Conservation (phyloP, 2,888 invertebrate genomes). For the Liopterus haemorrhoidalis region DNA sequence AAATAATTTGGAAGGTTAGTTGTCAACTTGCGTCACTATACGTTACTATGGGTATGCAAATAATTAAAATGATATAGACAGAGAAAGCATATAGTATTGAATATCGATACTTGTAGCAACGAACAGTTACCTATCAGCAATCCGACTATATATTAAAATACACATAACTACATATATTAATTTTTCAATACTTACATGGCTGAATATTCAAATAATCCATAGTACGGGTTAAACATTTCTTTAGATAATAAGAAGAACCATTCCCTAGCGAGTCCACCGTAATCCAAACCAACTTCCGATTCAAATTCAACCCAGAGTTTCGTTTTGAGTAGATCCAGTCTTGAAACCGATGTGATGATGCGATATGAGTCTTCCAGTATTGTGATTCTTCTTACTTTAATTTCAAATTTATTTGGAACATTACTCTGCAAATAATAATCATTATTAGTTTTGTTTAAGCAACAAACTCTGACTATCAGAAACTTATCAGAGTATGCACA, state of each 20-base stretch:
- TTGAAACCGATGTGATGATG: conserved; percentile 84
- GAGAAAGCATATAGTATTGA: too few relatives aligned
- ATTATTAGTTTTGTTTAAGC: background rate
- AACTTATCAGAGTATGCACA: too few relatives aligned
- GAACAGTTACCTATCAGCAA: too few relatives aligned
- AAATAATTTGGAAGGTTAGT: too few relatives aligned
- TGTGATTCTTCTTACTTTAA: conserved; percentile 83
- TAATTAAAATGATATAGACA: too few relatives aligned
- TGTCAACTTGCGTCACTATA: too few relatives aligned
- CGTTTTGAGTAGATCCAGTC: conserved; percentile 89
- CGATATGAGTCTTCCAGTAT: conserved; percentile 97
- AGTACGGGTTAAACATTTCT: conserved; percentile 99
- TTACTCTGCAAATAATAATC: conserved; percentile 63
- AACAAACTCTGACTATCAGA: background rate
- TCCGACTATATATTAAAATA: background rate
- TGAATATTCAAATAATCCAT: conserved; percentile 98
- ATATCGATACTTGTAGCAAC: too few relatives aligned
- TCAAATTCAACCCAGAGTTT: conserved; percentile 99
- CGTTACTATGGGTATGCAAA: too few relatives aligned
- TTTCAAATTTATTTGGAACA: conserved; percentile 96
- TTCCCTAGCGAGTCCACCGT: conserved; percentile 93
- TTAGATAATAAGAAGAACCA: conserved; percentile 98
- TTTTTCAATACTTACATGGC: conserved; percentile 70
- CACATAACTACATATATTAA: background rate
- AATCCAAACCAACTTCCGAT: conserved; percentile 92